These are phyloP conservation scores for Pelobates fuscus DNA, from an alignment of 2,113 vertebrate genomes.

Conservation along the genomic window DNA sequence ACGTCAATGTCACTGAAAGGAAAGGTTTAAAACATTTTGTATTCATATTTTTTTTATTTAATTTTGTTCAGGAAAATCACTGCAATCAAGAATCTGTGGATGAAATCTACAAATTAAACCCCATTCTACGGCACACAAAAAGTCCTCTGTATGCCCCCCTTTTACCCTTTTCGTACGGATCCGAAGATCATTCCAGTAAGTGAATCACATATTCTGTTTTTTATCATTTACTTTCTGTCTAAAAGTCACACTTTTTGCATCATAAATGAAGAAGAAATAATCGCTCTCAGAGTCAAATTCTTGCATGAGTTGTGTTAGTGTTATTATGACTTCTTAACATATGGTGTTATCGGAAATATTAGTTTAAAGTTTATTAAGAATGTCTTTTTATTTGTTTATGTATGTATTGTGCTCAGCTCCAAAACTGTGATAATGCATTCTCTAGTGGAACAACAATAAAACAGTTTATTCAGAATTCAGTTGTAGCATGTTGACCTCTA, in stretches of 20 bases:
- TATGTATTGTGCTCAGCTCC: too few relatives aligned
- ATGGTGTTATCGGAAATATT: too few relatives aligned
- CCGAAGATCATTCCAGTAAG: constrained; percentile 83
- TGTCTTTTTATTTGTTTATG: too few relatives aligned
- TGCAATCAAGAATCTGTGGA: constrained; percentile 86
- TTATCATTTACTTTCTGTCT: constrained; percentile 13
- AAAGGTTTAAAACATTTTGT: too few relatives aligned
- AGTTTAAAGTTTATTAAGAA: too few relatives aligned
- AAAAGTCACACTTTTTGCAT: neutral
- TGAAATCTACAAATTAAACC: constrained; percentile 90
- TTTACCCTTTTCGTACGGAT: constrained; percentile 88
- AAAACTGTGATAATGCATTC: too few relatives aligned
- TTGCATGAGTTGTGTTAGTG: neutral
- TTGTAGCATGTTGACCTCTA: too few relatives aligned
- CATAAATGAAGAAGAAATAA: neutral
- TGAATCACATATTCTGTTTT: constrained; percentile 52
- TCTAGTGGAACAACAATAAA: too few relatives aligned
- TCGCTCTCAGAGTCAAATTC: neutral
- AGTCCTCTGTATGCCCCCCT: constrained; percentile 89
- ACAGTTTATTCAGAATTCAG: too few relatives aligned
- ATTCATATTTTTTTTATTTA: constrained; percentile 13
- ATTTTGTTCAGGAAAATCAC: constrained; percentile 78
- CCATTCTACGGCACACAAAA: constrained; percentile 90
- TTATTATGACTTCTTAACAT: too few relatives aligned
- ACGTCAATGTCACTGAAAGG: too few relatives aligned